phyloP scores from a whole-genome alignment of 2,888 invertebrate genomes.

The Macrophya annulata region DNA sequence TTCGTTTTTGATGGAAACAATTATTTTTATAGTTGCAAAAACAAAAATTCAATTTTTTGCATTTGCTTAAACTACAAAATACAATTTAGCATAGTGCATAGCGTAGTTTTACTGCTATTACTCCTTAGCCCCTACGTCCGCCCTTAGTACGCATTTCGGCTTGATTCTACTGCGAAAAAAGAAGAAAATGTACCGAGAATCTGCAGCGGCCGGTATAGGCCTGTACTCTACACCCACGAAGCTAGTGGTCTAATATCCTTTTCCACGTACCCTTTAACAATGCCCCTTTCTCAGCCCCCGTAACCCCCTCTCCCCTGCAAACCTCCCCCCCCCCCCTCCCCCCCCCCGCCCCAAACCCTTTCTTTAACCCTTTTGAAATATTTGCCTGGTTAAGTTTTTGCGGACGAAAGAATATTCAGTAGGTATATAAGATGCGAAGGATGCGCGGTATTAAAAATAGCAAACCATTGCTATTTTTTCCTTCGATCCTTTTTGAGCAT shows the following conservation, averaged over 20 bases:
- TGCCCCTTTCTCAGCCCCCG: background rate
- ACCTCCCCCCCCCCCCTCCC: background rate
- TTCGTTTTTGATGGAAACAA: no score
- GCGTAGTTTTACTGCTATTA: background rate
- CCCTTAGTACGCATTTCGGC: background rate
- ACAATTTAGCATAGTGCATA: background rate
- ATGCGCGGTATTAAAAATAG: background rate
- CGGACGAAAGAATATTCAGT: background rate
- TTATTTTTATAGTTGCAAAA: constrained; percentile 71
- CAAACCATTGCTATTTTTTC: background rate
- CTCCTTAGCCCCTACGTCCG: background rate
- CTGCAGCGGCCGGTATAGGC: background rate
- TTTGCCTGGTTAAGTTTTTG: constrained; percentile 41
- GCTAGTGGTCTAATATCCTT: constrained; percentile 50
- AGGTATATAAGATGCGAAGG: background rate
- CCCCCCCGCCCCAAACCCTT: background rate
- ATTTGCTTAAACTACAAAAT: no score
- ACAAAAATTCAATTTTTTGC: constrained; percentile 66
- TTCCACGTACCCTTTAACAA: constrained; percentile 38
- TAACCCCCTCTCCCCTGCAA: background rate
- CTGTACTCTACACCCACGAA: background rate
- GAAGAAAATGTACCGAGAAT: background rate
- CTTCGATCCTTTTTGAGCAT: background rate
- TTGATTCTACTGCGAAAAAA: constrained; percentile 1
- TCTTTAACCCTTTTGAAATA: constrained; percentile 35